These are phyloP conservation scores for Potorous gilbertii DNA, from an alignment of 2,797 vertebrate species.

Conservation along the genomic window DNA sequence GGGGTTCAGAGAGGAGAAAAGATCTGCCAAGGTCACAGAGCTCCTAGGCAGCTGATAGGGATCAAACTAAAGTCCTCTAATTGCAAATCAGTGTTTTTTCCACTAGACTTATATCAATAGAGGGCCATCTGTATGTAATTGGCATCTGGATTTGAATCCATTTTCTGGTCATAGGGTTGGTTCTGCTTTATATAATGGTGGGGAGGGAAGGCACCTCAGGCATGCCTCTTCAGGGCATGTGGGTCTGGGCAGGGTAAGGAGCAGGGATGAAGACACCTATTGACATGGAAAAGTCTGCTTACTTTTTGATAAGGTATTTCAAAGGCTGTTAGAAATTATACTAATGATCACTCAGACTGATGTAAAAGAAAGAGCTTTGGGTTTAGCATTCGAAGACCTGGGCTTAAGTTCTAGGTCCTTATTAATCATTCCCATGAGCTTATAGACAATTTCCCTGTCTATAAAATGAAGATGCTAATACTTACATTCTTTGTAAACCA, in stretches of 20 bases:
- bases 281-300: not conserved
- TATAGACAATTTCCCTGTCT: not conserved
- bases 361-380: not conserved
- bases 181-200: not conserved
- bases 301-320: not conserved
- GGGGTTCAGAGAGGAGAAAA: not conserved
- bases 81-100: not conserved
- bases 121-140: not conserved
- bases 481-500: not conserved
- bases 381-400: not conserved
- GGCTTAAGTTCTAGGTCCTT: not conserved
- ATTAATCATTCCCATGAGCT: not conserved
- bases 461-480: not conserved
- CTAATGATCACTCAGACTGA: not conserved
- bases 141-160: not conserved
- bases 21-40: not conserved
- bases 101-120: not conserved
- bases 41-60: not conserved
- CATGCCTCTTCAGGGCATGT: not conserved
- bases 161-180: not conserved
- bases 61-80: not conserved
- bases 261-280: not conserved
- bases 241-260: not conserved
- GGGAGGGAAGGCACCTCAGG: not conserved
- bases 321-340: not conserved